phyloP scores from a whole-genome alignment of 2,797 vertebrate genomes.

The Hoplostethus mediterraneus region DNA sequence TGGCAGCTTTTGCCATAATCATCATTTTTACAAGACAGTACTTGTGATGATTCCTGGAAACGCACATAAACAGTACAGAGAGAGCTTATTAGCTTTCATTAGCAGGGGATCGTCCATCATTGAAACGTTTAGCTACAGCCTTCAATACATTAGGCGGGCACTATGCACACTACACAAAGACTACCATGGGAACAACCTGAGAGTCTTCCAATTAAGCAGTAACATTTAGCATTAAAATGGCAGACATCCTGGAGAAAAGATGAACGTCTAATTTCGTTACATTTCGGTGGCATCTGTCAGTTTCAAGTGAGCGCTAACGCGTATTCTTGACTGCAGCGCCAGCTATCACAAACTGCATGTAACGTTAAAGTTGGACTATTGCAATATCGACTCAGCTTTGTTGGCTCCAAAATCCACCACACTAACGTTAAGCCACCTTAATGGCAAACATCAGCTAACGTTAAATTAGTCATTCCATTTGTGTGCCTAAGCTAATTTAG shows the following conservation, averaged over 20 bases:
- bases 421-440: too few species aligned
- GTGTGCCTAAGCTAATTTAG: too few species aligned
- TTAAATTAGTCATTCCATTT: background rate
- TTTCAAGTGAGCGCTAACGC: background rate
- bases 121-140: background rate
- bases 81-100: too few species aligned
- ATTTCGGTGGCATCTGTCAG: background rate
- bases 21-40: conserved; percentile 80
- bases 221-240: conserved; percentile 68
- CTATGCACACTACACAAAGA: too few species aligned
- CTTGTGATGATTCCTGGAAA: conserved; percentile 62
- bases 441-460: background rate
- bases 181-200: too few species aligned
- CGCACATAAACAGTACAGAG: background rate
- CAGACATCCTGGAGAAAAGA: conserved; percentile 43
- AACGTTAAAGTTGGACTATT: fast-evolving
- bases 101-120: background rate
- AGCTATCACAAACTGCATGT: fast-evolving
- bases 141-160: too few species aligned
- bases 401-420: conserved; percentile 46
- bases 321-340: fast-evolving
- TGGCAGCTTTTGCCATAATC: conserved; percentile 69
- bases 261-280: too few species aligned
- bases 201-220: background rate
- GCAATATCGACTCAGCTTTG: fast-evolving